Percentiles rank a stretch among this genome's conserved stretches.
phyloP scores from a whole-genome alignment of 2,888 invertebrate genomes.

The Encarsia formosa region DNA sequence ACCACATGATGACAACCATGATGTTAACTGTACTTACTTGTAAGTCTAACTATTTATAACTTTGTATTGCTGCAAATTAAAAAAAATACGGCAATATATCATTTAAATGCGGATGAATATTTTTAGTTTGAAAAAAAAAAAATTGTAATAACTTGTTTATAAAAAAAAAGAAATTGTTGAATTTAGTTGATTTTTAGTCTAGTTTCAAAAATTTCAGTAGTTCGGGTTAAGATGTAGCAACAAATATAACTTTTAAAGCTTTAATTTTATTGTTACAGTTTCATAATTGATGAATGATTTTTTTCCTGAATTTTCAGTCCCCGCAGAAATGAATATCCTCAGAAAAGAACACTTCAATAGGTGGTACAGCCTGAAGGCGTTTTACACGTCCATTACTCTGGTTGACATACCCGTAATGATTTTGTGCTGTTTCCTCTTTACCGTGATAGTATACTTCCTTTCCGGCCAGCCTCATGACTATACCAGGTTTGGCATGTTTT shows the following conservation, averaged over 20 bases:
- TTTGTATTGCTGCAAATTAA: too few species aligned
- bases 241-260: neutral
- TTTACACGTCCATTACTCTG: conserved; percentile 71
- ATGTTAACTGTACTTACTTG: conserved; percentile 85
- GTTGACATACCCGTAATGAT: conserved; percentile 77
- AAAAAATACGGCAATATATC: neutral
- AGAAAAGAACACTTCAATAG: conserved; percentile 83
- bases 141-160: too few species aligned
- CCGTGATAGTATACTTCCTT: conserved; percentile 78
- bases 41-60: too few species aligned
- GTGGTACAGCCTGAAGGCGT: conserved; percentile 83
- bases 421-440: conserved; percentile 67
- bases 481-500: conserved; percentile 79
- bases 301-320: conserved; percentile 56
- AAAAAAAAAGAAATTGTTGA: too few species aligned
- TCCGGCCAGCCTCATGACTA: conserved; percentile 83
- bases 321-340: conserved; percentile 75
- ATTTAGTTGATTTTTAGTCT: too few species aligned
- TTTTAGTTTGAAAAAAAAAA: neutral
- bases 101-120: neutral
- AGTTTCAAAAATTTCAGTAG: too few species aligned
- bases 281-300: too few species aligned
- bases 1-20: conserved; percentile 89
- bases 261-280: too few species aligned
- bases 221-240: too few species aligned